Base-by-base conservation (phyloP, 2,113 vertebrate genomes). In the Columba janthina region DNA sequence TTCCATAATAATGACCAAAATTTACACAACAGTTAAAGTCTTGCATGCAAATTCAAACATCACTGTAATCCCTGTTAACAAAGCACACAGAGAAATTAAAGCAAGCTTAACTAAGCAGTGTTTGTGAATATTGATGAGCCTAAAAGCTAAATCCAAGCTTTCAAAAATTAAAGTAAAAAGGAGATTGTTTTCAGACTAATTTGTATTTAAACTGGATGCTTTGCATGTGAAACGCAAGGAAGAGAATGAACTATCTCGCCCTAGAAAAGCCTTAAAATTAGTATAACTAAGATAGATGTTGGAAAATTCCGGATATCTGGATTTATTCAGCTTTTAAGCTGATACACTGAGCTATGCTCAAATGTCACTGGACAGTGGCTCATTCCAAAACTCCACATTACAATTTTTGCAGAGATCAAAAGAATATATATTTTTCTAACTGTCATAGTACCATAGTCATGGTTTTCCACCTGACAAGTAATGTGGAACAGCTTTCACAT, bases 71-170 rank as follows among this genome's bases (percentile, higher is more conserved):
- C 95, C 92, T 94, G 90, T 98, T 98, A 98, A 98, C 97, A 98
- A 97, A 97, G 97, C 96, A 97, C 91, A 98, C 91, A 92, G 83
- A 97, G 80, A 98, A 98, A 98, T 98, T 98, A 98, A 98, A 98
- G 97, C 93, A 97, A 97, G 97, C 97, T 98, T 98, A 98, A 98
- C 97, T 76, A 94, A 97, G 96, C 71, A 96, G 85, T 89, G 95
- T 96, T 97, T 96, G 90, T 97, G 98, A 98, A 98, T 98, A 98
- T 97, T 98, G 98, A 98, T 97, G 86, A 98, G 73, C 64, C 96
- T 93, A 96, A 97, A 96, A 95, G 95, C 90, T 97, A 98, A 98
- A 97, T 98, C 96, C 93, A 90, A 94, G 96, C 93, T 97, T 98
- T 96, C 91, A 96, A 97, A 97, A 84, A 93, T 65, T 71, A 58